Evolutionary conservation across 2,888 invertebrate species (phyloP), one percentile per base, ranked within the genome.

Genomic region (Lasioglossum calceatum): DNA sequence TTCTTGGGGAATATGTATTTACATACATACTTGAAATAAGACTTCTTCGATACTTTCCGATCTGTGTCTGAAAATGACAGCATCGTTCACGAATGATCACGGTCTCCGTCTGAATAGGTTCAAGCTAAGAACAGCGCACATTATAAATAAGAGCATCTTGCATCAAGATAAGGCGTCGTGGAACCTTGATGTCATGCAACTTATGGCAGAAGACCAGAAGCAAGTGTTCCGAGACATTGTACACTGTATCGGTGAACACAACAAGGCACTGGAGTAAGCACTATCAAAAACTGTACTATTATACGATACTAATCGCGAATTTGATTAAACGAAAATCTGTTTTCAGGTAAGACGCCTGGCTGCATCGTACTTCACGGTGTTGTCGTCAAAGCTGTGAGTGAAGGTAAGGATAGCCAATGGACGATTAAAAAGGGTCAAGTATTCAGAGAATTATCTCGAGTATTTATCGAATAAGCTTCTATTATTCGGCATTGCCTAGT

Each of bases 261-360:
- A 81, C 16, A 77, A 77, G 42, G 81, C 71, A 3, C 54, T 81
- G 36, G 16, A 71, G 81, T 81, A 2, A 27, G 42, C 76, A n/a
- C 3, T 58, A 58, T n/a, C 2, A 44, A 44, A n/a, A n/a, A 58
- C n/a, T 5, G 5, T 54, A n/a, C 5, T 54, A 54, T 50, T 23
- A 23, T 50, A 50, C 10, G 44, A 44, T 12, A 58, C 23, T 58
- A 58, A 58, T 58, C n/a, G 3, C 10, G n/a, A 8, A 58, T 10
- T 58, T 3, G n/a, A 58, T n/a, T 58, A 58, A 58, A 58, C 10
- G 10, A n/a, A 58, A 58, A n/a, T 58, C 3, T 58, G 32, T 50
- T 81, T 81, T 58, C 54, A 81, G 44, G 42, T 77, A 54, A 58
- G 36, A 4, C n/a, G 70, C 14, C 32, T 77, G 78, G 58, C 70